These are phyloP conservation scores for Willowsia nigromaculata DNA, from an alignment of 2,888 invertebrate genomes.

Conservation along the genomic window DNA sequence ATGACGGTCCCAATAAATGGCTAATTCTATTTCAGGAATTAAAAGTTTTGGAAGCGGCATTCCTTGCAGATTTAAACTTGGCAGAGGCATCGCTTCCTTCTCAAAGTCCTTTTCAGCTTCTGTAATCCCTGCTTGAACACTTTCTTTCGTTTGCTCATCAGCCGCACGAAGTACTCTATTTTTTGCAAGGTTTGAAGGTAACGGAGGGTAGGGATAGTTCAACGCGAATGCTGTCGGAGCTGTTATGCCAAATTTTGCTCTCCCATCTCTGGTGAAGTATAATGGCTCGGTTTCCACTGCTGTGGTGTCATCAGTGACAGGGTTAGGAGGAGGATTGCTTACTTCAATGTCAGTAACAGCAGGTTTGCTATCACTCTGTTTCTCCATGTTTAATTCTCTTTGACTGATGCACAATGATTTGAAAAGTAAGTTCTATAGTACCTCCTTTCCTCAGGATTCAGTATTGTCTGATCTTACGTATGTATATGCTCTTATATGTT, in stretches of 20 bases:
- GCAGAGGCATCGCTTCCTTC: constrained; percentile 56
- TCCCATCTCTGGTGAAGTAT: constrained; percentile 72
- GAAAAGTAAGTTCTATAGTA: background rate
- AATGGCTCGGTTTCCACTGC: constrained; percentile 32
- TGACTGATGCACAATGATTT: background rate
- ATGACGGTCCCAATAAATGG: constrained; percentile 78
- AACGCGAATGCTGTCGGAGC: constrained; percentile 73
- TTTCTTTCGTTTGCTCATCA: constrained; percentile 42
- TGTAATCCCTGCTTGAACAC: constrained; percentile 27
- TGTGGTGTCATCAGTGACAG: background rate
- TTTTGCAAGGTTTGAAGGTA: constrained; percentile 75
- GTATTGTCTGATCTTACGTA: background rate
- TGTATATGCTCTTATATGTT: no score
- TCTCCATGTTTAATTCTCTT: constrained; percentile 18
- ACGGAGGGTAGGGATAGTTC: constrained; percentile 75
- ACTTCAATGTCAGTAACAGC: background rate
- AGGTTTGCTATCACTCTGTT: constrained; percentile 15
- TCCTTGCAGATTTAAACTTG: constrained; percentile 38
- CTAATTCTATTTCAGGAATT: constrained; percentile 76
- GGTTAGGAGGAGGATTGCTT: no score
- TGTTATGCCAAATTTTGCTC: constrained; percentile 60
- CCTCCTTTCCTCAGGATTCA: background rate
- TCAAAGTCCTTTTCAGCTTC: constrained; percentile 53
- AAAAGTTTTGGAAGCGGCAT: constrained; percentile 46
- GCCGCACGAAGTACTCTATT: constrained; percentile 73